Percentiles rank a stretch among this genome's conserved stretches.
Conservation (phyloP, 2,113 vertebrate species). For the Cranoglanis bouderius region DNA sequence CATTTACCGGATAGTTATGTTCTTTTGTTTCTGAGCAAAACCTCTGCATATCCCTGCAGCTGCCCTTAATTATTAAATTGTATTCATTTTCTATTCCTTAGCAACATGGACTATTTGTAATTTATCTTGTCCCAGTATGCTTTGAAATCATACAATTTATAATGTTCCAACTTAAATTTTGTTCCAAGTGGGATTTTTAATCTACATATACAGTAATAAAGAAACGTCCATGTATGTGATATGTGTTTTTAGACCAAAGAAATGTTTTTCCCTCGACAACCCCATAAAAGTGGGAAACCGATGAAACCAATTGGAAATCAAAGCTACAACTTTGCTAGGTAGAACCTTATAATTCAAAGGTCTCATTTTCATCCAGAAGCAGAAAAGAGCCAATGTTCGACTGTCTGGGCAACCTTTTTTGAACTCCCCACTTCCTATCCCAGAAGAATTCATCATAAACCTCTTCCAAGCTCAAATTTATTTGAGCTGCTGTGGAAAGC, state of each 20-base stretch:
- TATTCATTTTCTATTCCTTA: background rate
- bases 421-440: conserved; percentile 11
- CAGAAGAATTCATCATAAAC: conserved; percentile 32
- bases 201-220: background rate
- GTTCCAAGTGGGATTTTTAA: background rate
- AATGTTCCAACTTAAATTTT: background rate
- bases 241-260: background rate
- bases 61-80: conserved; percentile 8
- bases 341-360: conserved; percentile 27
- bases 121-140: background rate
- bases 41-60: conserved; percentile 12
- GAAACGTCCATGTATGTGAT: background rate
- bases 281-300: background rate
- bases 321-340: conserved; percentile 6
- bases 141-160: conserved; percentile 3
- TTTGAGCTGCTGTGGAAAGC: conserved; percentile 27
- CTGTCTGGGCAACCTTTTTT: conserved; percentile 10
- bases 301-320: background rate
- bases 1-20: background rate
- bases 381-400: conserved; percentile 16
- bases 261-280: background rate
- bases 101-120: background rate
- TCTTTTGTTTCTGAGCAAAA: conserved; percentile 24
- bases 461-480: conserved; percentile 18
- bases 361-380: conserved; percentile 10